phyloP scores from a whole-genome alignment of 2,113 vertebrate species.

The Strigops habroptila region DNA sequence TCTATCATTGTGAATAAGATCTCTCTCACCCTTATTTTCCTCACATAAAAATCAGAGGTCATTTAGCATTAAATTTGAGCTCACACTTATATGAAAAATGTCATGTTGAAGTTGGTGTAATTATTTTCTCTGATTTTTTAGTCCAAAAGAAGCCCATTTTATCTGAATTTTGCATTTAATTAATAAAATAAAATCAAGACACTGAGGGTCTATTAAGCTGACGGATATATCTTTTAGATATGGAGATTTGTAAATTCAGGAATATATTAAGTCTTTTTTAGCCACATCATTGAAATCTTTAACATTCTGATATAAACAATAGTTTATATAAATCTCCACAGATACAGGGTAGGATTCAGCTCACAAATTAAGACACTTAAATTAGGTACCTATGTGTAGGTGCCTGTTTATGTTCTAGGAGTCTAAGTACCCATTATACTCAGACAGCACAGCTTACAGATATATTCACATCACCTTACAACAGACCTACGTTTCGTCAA shows the following conservation, averaged over 20 bases:
- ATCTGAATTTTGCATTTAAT: neutral
- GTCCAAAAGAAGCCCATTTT: neutral
- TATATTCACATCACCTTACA: neutral
- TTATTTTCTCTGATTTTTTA: neutral
- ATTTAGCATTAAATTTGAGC: neutral
- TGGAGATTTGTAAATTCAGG: neutral
- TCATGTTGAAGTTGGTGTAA: neutral
- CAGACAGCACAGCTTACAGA: neutral
- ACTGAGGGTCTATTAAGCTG: neutral
- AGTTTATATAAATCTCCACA: neutral
- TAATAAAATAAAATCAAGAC: neutral
- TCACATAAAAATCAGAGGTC: neutral
- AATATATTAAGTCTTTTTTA: neutral
- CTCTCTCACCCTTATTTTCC: neutral
- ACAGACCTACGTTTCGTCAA: neutral
- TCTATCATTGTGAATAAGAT: neutral
- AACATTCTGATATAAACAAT: neutral
- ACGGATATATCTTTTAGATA: neutral
- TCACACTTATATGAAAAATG: neutral
- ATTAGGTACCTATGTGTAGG: rapidly evolving
- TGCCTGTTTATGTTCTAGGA: neutral
- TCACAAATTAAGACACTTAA: neutral
- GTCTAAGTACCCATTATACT: neutral
- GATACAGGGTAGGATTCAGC: neutral
- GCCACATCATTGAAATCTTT: neutral